Percentiles rank a stretch among this genome's conserved stretches.
Evolutionary conservation across 2,888 invertebrate species (phyloP).

Genomic region (Pilophorus perplexus): DNA sequence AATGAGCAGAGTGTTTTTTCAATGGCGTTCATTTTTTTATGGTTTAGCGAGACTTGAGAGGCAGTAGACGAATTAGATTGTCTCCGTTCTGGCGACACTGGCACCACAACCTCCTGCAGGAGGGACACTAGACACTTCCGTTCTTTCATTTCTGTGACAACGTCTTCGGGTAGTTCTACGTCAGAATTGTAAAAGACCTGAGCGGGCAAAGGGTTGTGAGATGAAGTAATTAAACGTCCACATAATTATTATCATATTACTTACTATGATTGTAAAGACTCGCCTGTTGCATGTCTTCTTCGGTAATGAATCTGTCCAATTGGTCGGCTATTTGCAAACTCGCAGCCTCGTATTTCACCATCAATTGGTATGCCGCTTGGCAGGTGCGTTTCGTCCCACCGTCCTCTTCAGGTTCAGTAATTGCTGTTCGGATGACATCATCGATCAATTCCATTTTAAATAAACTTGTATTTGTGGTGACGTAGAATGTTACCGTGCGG

Average conservation of each 20-base stretch:
- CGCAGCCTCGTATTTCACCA: constrained; percentile 53
- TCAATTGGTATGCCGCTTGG: constrained; percentile 48
- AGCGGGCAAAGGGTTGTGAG: too few relatives aligned
- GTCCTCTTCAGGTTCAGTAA: constrained; percentile 38
- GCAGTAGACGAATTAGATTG: constrained; percentile 6
- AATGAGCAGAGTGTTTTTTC: constrained; percentile 47
- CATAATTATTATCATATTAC: too few relatives aligned
- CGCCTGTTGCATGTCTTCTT: constrained; percentile 41
- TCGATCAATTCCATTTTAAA: constrained; percentile 40
- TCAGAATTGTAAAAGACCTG: constrained; percentile 49
- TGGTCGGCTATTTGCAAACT: constrained; percentile 57
- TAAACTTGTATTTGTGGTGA: too few relatives aligned
- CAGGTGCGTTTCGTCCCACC: constrained; percentile 45
- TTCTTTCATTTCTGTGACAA: constrained; percentile 42
- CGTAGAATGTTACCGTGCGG: too few relatives aligned
- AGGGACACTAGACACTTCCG: constrained; percentile 47
- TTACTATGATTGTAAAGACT: too few relatives aligned
- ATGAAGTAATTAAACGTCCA: too few relatives aligned
- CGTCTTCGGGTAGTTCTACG: constrained; percentile 45
- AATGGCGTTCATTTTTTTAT: constrained; percentile 40
- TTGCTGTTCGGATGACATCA: too few relatives aligned
- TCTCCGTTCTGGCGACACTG: constrained; percentile 12
- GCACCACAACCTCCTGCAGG: constrained; percentile 42
- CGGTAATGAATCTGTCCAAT: constrained; percentile 52
- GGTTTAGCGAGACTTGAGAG: constrained; percentile 2